Evolutionary conservation across 2,888 invertebrate genomes (phyloP), one percentile per base, ranked within the genome.

Genomic region (Eupithecia vulgata): DNA sequence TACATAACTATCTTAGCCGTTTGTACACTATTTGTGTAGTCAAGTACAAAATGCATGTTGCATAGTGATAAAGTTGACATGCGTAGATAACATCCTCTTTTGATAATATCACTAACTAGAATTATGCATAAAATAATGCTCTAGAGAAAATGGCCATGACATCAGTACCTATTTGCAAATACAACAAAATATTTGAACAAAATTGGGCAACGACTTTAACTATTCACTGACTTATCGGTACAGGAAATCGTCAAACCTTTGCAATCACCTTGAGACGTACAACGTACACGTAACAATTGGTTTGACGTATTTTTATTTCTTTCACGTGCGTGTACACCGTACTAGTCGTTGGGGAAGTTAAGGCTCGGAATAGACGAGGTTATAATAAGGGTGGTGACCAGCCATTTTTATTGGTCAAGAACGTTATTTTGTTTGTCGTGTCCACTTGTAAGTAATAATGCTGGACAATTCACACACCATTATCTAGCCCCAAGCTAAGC

Each of bases 171-270:
- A n/a, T n/a, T 25, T 59, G 30, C 8, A 34, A 34, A 59, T 1
- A 61, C 17, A 34, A 17, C 6, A 17, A 34, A 61, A 4, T 34
- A 61, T 34, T 15, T 8, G 15, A 52, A 17, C 34, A 8, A 73
- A 57, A 25, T 67, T 40, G 67, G 67, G 62, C 34, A 67, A 67
- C 61, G 64, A 59, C 45, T 37, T 1, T 30, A 17, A 30, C 48
- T 21, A 42, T 42, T 67, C 68, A 67, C 2, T 64, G 25, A 68
- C 69, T 72, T 64, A 70, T 72, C 65, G 40, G 30, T 66, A 67
- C 34, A 71, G 70, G 68, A 73, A 71, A 75, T 73, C 70, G 65
- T 68, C 70, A 62, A 71, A 75, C 70, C 70, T 70, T 73, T 75
- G 52, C 59, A 67, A 35, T 68, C 57, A 66, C 62, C 70, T 68